Evolutionary conservation across 1,140 invertebrate genomes (phyloP).

Genomic region (Lamellibrachia luymesi): DNA sequence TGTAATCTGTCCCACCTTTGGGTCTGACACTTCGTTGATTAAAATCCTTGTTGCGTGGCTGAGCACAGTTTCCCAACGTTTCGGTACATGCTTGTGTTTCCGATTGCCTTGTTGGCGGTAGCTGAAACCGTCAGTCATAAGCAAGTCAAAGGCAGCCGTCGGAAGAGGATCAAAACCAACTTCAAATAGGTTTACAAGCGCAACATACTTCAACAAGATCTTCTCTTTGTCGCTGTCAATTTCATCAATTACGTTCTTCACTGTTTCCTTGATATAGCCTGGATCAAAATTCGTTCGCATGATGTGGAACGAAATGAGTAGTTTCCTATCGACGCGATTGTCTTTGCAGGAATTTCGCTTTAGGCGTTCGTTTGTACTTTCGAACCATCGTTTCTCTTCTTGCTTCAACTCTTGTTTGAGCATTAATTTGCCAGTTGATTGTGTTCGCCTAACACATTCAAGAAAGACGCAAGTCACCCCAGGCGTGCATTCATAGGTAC

Average conservation of each 20-base stretch:
- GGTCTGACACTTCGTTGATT: background rate
- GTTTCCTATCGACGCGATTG: conserved; percentile 30
- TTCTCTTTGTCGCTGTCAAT: conserved; percentile 28
- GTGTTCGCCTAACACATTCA: conserved; percentile 30
- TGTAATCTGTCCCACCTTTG: background rate
- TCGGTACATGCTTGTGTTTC: background rate
- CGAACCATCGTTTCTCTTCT: conserved; percentile 35
- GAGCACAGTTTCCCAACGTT: conserved; percentile 32
- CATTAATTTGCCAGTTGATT: conserved; percentile 23
- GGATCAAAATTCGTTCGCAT: conserved; percentile 36
- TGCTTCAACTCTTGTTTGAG: conserved; percentile 33
- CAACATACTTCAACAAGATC: conserved; percentile 33
- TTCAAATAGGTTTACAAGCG: conserved; percentile 36
- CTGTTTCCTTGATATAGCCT: conserved; percentile 32
- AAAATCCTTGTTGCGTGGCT: conserved; percentile 32
- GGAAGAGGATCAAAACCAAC: conserved; percentile 29
- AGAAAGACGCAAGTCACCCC: conserved; percentile 36
- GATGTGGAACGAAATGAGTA: conserved; percentile 39
- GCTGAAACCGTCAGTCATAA: conserved; percentile 21
- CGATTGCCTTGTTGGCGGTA: background rate
- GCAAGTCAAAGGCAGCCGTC: conserved; percentile 32
- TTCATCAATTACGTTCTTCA: conserved; percentile 31
- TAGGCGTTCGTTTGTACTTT: conserved; percentile 32
- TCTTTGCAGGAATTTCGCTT: conserved; percentile 16
- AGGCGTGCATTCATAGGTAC: conserved; percentile 14